Conservation (phyloP, 1,140 invertebrate genomes). For the Drosophila teissieri region DNA sequence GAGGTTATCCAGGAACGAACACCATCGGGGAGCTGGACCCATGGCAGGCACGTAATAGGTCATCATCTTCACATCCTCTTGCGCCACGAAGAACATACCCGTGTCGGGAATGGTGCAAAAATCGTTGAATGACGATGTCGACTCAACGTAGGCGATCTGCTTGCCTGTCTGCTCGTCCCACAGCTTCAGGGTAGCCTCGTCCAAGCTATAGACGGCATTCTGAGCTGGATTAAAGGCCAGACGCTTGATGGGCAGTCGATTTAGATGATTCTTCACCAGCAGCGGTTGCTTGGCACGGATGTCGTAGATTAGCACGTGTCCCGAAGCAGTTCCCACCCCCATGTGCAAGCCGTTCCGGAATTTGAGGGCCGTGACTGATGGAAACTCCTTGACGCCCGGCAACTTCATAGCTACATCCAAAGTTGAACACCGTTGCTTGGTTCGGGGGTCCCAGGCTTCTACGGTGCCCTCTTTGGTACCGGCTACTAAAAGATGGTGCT, state of each 20-base stretch:
- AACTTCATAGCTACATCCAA: constrained; percentile 93
- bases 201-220: constrained; percentile 96
- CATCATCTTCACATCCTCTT: constrained; percentile 97
- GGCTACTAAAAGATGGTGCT: constrained; percentile 93
- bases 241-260: constrained; percentile 95
- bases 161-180: constrained; percentile 97
- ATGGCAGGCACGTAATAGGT: constrained; percentile 97
- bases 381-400: constrained; percentile 76
- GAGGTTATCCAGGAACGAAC: constrained; percentile 97
- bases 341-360: constrained; percentile 93
- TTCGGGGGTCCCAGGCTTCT: constrained; percentile 98
- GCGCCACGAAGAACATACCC: constrained; percentile 96
- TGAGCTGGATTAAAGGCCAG: constrained; percentile 93
- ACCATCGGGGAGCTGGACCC: constrained; percentile 98
- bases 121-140: constrained; percentile 94
- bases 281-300: constrained; percentile 95
- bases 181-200: constrained; percentile 95
- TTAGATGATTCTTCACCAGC: constrained; percentile 97
- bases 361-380: constrained; percentile 88
- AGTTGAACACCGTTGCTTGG: constrained; percentile 89
- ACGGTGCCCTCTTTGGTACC: constrained; percentile 97
- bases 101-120: constrained; percentile 95
- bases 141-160: constrained; percentile 96
- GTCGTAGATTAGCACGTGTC: constrained; percentile 97
- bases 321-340: constrained; percentile 96